These are phyloP conservation scores for Mixornis gularis DNA, from an alignment of 2,113 vertebrate species.

Conservation along the genomic window DNA sequence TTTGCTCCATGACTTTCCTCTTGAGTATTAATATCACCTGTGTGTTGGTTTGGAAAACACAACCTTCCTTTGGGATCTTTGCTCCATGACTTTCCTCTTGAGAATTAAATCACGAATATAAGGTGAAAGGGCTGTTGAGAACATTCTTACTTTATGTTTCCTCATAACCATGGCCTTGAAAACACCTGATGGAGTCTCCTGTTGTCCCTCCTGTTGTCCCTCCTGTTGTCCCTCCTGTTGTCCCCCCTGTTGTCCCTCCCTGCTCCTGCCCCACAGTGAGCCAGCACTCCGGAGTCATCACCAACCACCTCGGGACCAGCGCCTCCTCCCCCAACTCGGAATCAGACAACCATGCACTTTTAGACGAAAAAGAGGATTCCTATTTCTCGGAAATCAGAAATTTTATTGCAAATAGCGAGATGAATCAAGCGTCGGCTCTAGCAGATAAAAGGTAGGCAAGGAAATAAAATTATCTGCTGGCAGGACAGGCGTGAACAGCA, in stretches of 20 bases:
- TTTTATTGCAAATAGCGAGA: slow-evolving; percentile 97
- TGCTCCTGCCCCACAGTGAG: slow-evolving; percentile 77
- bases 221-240: neutral
- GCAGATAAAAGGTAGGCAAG: slow-evolving; percentile 87
- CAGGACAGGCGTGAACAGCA: neutral
- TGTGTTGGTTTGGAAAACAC: too few relatives aligned
- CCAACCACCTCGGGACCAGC: slow-evolving; percentile 82
- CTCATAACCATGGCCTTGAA: neutral
- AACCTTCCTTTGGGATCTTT: too few relatives aligned
- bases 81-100: neutral
- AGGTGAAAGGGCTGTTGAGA: neutral
- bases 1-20: neutral
- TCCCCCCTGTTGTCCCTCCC: neutral
- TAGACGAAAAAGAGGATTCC: slow-evolving; percentile 98
- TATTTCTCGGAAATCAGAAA: slow-evolving; percentile 99
- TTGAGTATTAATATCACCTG: neutral
- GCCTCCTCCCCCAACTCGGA: slow-evolving; percentile 94
- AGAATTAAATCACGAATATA: neutral
- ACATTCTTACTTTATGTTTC: neutral
- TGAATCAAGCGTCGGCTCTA: slow-evolving; percentile 86
- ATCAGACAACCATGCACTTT: slow-evolving; percentile 98
- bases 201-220: neutral
- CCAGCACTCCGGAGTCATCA: slow-evolving; percentile 92
- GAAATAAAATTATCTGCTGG: neutral
- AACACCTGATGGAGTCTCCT: neutral